Conservation (phyloP, 2,113 vertebrate species). For the Otocyon megalotis region DNA sequence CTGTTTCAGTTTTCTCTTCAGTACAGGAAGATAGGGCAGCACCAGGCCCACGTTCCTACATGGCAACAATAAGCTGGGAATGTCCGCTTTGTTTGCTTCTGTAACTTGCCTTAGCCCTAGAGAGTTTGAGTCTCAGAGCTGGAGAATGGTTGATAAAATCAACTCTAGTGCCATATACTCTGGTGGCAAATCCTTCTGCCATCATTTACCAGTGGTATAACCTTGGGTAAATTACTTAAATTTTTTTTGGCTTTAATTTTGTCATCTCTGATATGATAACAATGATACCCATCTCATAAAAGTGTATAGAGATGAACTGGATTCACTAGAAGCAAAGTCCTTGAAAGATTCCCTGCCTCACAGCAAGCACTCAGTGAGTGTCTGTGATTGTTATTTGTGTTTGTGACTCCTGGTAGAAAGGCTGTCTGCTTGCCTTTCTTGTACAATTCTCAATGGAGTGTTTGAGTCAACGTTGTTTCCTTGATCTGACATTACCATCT, state of each 20-base stretch:
- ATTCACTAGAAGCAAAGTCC: neutral
- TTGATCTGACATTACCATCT: neutral
- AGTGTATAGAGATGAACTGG: neutral
- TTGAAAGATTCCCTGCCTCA: neutral
- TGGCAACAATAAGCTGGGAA: neutral
- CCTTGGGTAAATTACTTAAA: neutral
- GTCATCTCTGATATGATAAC: neutral
- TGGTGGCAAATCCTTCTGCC: neutral
- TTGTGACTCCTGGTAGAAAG: neutral
- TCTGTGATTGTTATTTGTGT: neutral
- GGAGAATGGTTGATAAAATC: neutral
- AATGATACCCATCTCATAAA: neutral
- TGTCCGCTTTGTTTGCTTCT: neutral
- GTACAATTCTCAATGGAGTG: neutral
- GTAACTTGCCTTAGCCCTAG: neutral
- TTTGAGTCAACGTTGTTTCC: neutral
- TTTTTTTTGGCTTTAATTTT: neutral
- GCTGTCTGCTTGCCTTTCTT: neutral
- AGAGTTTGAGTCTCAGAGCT: neutral
- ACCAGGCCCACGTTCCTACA: accelerated
- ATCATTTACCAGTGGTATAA: neutral
- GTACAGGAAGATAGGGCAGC: neutral
- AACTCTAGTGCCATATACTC: accelerated
- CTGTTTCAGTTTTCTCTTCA: neutral
- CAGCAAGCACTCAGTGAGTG: neutral